Base-by-base conservation (phyloP, 2,113 vertebrate genomes). In the Aphyosemion australe region DNA sequence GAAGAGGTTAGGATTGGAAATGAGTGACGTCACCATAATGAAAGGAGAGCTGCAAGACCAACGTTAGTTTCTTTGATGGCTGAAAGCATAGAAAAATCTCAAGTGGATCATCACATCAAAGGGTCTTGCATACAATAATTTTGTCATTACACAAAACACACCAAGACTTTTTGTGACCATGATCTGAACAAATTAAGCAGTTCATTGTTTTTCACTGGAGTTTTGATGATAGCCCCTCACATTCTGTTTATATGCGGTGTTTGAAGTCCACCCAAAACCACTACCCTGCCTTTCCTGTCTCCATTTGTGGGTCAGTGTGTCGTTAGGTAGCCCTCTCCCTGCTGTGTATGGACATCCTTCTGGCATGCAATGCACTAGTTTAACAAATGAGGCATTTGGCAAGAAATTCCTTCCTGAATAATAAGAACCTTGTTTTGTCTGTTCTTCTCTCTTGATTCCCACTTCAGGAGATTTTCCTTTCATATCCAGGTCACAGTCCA, bases 31-130 rank as follows among this genome's bases (percentile, higher is more conserved):
- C n/a, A n/a, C n/a, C n/a, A 8, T 26, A 16, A 18, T 18, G 20
- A 31, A 37, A 59, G 14, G 34, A 26, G 59, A 74, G 46, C 19
- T 37, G 1, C 55, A 67, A 53, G 75, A 34, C 61, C 75, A 37
- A 61, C 45, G 31, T 18, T 39, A 76, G 15, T 67, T 26, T 4
- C 3, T 26, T 26, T 58, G 21, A 42, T 56, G 51, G 51, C 79
- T 79, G 73, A 87, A 69, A 66, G 54, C 31, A 56, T 31, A 59
- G 48, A 58, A 48, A 74, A 50, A 67, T 52, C 48, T 75, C 46
- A 21, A 74, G 60, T 70, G 72, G 66, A 80, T 61, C 72, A 78
- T 84, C 84, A 73, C 79, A 79, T 89, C 84, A 89, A 88, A 89
- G 72, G 20, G 18, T 37, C 67, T 69, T 18, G 2, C 66, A 80